Percentiles rank a stretch among this genome's conserved stretches.
phyloP scores from a whole-genome alignment of 2,113 vertebrate species.

The Aptenodytes patagonicus region DNA sequence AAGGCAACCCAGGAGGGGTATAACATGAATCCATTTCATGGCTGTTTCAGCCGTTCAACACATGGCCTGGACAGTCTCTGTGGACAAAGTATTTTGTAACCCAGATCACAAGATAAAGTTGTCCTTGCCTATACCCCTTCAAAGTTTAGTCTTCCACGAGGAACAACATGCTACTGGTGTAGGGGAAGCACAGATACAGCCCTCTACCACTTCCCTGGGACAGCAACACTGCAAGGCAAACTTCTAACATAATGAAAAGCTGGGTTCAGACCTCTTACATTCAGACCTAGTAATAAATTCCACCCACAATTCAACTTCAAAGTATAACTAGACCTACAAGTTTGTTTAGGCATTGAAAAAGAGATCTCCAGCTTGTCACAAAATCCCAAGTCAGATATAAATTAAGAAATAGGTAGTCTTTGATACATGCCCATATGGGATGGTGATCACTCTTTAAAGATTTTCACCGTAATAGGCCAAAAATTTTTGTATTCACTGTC shows the following conservation, averaged over 20 bases:
- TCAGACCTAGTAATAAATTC: neutral
- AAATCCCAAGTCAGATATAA: neutral
- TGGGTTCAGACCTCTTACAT: neutral
- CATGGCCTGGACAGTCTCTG: neutral
- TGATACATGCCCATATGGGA: neutral
- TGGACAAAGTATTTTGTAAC: neutral
- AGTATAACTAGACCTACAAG: neutral
- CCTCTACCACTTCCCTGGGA: neutral
- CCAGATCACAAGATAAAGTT: neutral
- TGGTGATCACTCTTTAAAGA: neutral
- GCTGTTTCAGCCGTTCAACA: neutral
- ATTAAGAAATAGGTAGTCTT: neutral
- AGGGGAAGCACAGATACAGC: neutral
- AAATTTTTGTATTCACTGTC: neutral
- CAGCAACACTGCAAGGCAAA: neutral
- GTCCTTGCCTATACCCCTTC: neutral
- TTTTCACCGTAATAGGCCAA: neutral
- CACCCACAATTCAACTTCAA: neutral
- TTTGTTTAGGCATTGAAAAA: neutral
- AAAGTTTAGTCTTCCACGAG: rapidly evolving
- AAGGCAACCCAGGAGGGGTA: neutral
- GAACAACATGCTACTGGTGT: neutral
- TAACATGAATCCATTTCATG: neutral
- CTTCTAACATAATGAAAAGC: neutral
- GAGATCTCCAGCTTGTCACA: neutral